Base-by-base conservation (phyloP, 64 coral and sea anemone genomes). In the Anthopleura sola region DNA sequence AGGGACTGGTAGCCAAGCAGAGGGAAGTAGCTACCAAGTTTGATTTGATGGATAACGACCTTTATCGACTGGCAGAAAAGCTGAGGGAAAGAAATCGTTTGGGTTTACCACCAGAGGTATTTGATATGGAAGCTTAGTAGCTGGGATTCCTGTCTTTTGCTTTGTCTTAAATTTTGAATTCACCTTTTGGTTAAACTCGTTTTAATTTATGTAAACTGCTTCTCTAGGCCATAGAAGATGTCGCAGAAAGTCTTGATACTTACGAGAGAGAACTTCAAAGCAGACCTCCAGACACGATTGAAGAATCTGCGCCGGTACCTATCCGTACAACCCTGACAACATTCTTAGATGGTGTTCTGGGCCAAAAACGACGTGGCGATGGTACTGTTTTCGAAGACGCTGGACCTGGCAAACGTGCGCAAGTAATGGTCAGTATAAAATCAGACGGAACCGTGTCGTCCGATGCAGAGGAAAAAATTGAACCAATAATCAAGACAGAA, bases 401-500 rank as follows among this genome's bases (percentile, higher is more conserved):
- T 48, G 89, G 84, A 68, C 83, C 89, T 47, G 84, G 83, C 16
- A 91, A 91, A 29, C 83, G 89, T 24, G 79, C 89, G 36, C 89
- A 91, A 71, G 93, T 99, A 1, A 87, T 88, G n/a, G 97, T 99
- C 40, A 92, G 87, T 68, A 55, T 99, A 38, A 91, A 83, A 46
- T 86, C 93, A 19, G 93, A 95, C 16, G 55, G 82, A 28, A 47
- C 93, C 75, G 83, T 99, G 6, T 83, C 85, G 23, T 68, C 90
- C 75, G 93, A 99, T 58, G 85, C 85, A 55, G 97, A 99, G 48
- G 85, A 84, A 57, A 92, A 99, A 86, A 95, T 99, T 36, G 93
- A 91, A 69, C 97, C 97, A 21, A 99, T 99, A 74, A 92, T 99
- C 74, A 94, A 99, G 86, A 94, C 97, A 16, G 97, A 99, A 76